phyloP scores from a whole-genome alignment of 2,113 vertebrate species.

The Stigmatopora nigra region DNA sequence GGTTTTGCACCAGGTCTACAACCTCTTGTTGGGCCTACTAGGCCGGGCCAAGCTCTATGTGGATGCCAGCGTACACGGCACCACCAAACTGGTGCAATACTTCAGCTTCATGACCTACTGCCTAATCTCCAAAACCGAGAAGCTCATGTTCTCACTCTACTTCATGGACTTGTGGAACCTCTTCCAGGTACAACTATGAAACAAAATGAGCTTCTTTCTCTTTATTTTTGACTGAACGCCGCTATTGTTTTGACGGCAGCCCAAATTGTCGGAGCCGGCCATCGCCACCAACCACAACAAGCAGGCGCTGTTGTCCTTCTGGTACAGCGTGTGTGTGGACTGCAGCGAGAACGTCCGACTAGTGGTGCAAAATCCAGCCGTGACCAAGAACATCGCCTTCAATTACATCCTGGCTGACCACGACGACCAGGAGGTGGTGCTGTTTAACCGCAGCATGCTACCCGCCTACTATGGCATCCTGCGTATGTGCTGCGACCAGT shows the following conservation, averaged over 20 bases:
- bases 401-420: slow-evolving; percentile 99
- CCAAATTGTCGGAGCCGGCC: slow-evolving; percentile 95
- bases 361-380: slow-evolving; percentile 96
- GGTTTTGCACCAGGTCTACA: slow-evolving; percentile 97
- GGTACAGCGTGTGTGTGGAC: slow-evolving; percentile 97
- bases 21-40: slow-evolving; percentile 90
- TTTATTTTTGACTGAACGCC: too few species aligned
- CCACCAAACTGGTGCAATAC: slow-evolving; percentile 97
- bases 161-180: slow-evolving; percentile 99
- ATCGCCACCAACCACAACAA: slow-evolving; percentile 99
- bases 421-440: slow-evolving; percentile 99
- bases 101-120: slow-evolving; percentile 99
- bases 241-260: slow-evolving; percentile 55
- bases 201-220: background rate
- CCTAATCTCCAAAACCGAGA: slow-evolving; percentile 98
- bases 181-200: slow-evolving; percentile 71
- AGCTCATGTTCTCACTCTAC: slow-evolving; percentile 97
- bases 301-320: slow-evolving; percentile 96
- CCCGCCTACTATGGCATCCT: slow-evolving; percentile 98
- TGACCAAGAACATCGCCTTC: slow-evolving; percentile 99
- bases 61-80: slow-evolving; percentile 94
- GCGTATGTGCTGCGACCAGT: slow-evolving; percentile 96
- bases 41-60: slow-evolving; percentile 95
- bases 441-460: slow-evolving; percentile 98
- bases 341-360: slow-evolving; percentile 96